Evolutionary conservation across 2,888 invertebrate species (phyloP).

Genomic region (Synanthedon tipuliformis): DNA sequence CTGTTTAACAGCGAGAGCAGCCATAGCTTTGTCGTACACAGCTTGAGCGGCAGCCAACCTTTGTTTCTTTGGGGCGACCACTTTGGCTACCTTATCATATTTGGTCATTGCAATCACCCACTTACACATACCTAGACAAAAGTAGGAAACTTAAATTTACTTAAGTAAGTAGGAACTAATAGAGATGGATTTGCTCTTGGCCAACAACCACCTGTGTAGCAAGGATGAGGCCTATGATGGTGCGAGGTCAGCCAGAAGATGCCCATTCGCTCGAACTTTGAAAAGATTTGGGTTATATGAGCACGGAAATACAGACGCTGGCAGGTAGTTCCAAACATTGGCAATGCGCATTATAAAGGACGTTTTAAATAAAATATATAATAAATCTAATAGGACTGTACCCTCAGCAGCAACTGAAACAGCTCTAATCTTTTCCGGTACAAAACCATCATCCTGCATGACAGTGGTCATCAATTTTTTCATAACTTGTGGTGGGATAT

Average conservation of each 20-base stretch:
- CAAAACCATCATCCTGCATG: slow-evolving; percentile 86
- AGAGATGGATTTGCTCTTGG: too few relatives aligned
- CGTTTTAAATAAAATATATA: too few relatives aligned
- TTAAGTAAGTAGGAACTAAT: too few relatives aligned
- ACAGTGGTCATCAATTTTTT: slow-evolving; percentile 86
- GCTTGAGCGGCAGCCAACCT: slow-evolving; percentile 90
- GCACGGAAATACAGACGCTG: too few relatives aligned
- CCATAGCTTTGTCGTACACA: slow-evolving; percentile 79
- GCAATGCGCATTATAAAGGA: too few relatives aligned
- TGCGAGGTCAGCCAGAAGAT: too few relatives aligned
- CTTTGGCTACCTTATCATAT: slow-evolving; percentile 92
- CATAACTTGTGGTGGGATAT: slow-evolving; percentile 86
- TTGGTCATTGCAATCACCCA: slow-evolving; percentile 97
- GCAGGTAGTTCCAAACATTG: too few relatives aligned
- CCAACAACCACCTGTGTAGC: too few relatives aligned
- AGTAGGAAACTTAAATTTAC: background rate
- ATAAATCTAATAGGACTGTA: background rate
- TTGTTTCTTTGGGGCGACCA: slow-evolving; percentile 92
- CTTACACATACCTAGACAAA: slow-evolving; percentile 77
- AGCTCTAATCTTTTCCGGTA: slow-evolving; percentile 88
- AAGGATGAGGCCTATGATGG: too few relatives aligned
- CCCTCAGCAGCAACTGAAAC: slow-evolving; percentile 93
- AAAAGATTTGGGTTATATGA: too few relatives aligned
- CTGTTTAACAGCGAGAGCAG: slow-evolving; percentile 81
- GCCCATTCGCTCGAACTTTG: too few relatives aligned